phyloP scores from a whole-genome alignment of 2,797 vertebrate species.

The Propithecus perrieri region DNA sequence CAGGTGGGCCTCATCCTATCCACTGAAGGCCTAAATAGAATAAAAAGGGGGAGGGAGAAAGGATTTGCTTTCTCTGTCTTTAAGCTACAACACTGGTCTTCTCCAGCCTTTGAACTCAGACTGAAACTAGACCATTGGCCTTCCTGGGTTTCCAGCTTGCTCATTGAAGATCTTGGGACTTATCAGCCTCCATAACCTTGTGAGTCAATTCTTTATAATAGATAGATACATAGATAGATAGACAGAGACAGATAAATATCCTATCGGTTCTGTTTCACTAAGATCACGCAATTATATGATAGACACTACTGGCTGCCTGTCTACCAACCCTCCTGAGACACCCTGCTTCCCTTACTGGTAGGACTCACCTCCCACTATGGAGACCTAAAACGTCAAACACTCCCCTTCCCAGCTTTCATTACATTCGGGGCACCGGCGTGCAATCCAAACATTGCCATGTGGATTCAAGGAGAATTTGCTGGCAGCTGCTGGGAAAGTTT shows the following conservation, averaged over 20 bases:
- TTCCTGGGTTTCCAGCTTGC: neutral
- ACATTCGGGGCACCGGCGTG: neutral
- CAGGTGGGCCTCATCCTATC: neutral
- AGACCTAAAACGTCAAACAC: neutral
- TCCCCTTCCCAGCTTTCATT: neutral
- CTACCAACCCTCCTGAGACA: neutral
- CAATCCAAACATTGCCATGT: neutral
- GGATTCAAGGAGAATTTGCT: neutral
- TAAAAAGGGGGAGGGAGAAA: neutral
- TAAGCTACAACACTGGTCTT: neutral
- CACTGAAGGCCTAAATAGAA: neutral
- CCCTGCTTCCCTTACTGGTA: neutral
- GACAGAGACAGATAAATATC: neutral
- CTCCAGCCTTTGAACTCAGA: neutral
- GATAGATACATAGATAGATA: neutral
- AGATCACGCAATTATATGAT: neutral
- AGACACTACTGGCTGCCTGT: neutral
- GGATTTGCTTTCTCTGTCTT: neutral
- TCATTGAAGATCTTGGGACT: neutral
- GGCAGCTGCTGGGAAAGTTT: neutral
- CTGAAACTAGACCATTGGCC: neutral
- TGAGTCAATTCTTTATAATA: neutral
- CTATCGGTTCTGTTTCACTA: neutral
- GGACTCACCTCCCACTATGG: neutral
- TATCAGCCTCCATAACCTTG: neutral